Conservation (phyloP, 2,113 vertebrate species). For the Coptodon bakossiorum region DNA sequence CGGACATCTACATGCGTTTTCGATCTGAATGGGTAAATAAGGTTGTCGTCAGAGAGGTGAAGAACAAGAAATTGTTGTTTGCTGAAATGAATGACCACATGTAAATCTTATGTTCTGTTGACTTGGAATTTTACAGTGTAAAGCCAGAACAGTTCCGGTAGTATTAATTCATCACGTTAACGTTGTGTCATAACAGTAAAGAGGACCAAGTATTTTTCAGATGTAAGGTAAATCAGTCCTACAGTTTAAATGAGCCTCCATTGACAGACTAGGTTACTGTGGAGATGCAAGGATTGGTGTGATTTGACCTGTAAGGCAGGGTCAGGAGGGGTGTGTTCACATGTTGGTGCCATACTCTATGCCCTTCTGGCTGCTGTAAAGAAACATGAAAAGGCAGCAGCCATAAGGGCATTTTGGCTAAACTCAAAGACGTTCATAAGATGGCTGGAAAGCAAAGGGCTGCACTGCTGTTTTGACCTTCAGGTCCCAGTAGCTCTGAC, state of each 20-base stretch:
- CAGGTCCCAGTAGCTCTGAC: neutral
- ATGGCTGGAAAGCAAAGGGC: neutral
- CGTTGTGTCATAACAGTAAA: neutral
- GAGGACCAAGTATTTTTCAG: neutral
- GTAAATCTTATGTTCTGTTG: neutral
- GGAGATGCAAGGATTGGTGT: neutral
- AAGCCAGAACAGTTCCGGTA: accelerated
- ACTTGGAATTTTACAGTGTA: neutral
- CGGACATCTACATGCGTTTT: neutral
- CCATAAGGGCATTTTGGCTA: neutral
- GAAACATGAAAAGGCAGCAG: neutral
- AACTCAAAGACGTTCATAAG: neutral
- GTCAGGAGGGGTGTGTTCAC: neutral
- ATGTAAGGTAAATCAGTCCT: neutral
- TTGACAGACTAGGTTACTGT: neutral
- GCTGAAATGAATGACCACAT: neutral
- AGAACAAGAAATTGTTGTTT: neutral
- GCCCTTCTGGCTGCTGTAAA: neutral
- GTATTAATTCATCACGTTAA: neutral
- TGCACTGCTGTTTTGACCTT: neutral
- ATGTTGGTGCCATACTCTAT: neutral
- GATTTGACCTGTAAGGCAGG: neutral
- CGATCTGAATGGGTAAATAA: neutral
- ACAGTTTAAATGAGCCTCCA: neutral
- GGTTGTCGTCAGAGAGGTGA: neutral